Conservation (phyloP, 2,888 invertebrate species). For the Griposia aprilina region DNA sequence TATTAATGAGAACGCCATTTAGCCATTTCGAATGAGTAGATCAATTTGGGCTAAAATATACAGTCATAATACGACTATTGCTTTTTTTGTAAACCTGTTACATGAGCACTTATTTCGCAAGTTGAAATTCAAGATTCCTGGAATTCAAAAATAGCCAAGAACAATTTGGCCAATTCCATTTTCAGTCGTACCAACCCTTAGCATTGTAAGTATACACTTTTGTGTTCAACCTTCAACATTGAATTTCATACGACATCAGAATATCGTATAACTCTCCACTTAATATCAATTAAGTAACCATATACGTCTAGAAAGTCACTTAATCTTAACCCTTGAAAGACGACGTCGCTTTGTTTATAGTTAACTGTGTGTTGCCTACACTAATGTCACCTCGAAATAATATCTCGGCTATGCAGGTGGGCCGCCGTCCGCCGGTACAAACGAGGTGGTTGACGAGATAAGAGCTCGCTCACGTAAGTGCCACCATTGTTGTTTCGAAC, state of each 20-base stretch:
- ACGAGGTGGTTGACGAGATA: slow-evolving; percentile 85
- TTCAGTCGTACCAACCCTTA: not conserved
- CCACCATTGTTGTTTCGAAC: slow-evolving; percentile 83
- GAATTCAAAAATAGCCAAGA: not conserved
- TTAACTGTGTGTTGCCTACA: slow-evolving; percentile 64
- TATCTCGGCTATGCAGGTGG: slow-evolving; percentile 81
- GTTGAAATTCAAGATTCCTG: not conserved
- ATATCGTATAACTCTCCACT: slow-evolving; percentile 45
- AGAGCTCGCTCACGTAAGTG: slow-evolving; percentile 80
- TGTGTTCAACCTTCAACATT: slow-evolving; percentile 6
- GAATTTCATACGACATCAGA: slow-evolving; percentile 24
- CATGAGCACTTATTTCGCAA: not conserved
- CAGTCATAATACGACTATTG: no score
- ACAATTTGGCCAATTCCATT: not conserved
- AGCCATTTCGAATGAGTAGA: not conserved
- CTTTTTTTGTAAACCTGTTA: not conserved
- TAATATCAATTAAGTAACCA: slow-evolving; percentile 53
- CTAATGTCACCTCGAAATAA: slow-evolving; percentile 70
- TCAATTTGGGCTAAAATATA: not conserved
- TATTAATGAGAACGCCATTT: not conserved
- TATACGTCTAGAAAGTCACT: slow-evolving; percentile 58
- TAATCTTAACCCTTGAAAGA: slow-evolving; percentile 57
- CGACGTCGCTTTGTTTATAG: slow-evolving; percentile 64
- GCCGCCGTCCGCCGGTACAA: slow-evolving; percentile 77
- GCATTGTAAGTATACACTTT: not conserved